Conservation (phyloP, 2,113 vertebrate genomes). For the Prinia subflava region DNA sequence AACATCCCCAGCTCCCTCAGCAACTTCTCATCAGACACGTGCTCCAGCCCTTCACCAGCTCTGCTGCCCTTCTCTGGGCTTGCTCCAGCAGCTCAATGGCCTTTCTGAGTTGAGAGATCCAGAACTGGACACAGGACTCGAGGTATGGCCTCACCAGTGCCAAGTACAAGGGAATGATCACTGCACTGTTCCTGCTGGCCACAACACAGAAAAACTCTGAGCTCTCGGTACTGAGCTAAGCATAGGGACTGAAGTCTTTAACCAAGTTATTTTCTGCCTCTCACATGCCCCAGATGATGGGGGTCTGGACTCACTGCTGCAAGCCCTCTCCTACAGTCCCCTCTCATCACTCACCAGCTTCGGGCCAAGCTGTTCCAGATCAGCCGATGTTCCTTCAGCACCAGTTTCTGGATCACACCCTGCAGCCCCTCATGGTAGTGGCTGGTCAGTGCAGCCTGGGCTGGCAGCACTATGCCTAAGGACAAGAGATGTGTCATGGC, state of each 20-base stretch:
- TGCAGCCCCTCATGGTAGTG: slow-evolving; percentile 76
- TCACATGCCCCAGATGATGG: background rate
- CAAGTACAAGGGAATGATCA: background rate
- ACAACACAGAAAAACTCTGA: background rate
- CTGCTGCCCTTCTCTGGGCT: background rate
- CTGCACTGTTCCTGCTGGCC: background rate
- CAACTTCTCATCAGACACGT: background rate
- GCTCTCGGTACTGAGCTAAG: background rate
- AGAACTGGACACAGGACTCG: background rate
- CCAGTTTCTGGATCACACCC: slow-evolving; percentile 84
- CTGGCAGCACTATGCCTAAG: slow-evolving; percentile 79
- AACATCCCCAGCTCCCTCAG: background rate
- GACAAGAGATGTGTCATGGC: background rate
- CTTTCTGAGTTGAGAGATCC: background rate
- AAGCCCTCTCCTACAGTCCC: background rate
- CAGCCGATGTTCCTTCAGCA: slow-evolving; percentile 82
- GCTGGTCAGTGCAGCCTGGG: slow-evolving; percentile 74
- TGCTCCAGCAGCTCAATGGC: background rate
- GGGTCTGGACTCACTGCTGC: background rate
- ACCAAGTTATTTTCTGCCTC: background rate
- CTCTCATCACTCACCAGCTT: slow-evolving; percentile 74
- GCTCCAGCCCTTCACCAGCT: background rate
- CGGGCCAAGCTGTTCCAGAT: slow-evolving; percentile 82
- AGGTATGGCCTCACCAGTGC: background rate
- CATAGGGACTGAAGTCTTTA: background rate